Evolutionary conservation across 2,797 vertebrate species (phyloP).

Genomic region (Benthosema pterotum): DNA sequence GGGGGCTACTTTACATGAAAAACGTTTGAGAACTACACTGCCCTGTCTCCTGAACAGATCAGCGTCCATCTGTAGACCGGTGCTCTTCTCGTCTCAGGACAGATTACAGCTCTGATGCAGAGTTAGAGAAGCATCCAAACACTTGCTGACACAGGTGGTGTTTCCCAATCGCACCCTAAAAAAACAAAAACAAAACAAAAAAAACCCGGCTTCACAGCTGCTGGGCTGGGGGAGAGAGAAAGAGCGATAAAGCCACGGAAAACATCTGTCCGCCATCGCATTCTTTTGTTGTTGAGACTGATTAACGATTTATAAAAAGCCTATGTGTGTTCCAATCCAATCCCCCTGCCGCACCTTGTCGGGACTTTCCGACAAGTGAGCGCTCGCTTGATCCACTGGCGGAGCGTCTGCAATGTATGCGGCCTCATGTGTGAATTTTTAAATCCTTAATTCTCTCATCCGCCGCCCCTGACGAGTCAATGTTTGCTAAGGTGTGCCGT

Average conservation of each 20-base stretch:
- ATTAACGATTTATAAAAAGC: constrained; percentile 67
- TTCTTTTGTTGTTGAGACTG: constrained; percentile 58
- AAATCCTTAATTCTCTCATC: constrained; percentile 43
- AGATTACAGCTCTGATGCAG: background rate
- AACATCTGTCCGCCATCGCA: constrained; percentile 74
- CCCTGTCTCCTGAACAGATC: constrained; percentile 18
- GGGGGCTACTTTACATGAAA: too few relatives aligned
- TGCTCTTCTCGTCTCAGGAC: constrained; percentile 41
- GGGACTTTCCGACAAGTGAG: constrained; percentile 48
- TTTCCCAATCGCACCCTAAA: constrained; percentile 58
- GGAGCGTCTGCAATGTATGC: constrained; percentile 39
- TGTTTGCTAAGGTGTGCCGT: constrained; percentile 7
- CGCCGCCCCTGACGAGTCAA: constrained; percentile 1
- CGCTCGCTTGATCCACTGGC: constrained; percentile 13
- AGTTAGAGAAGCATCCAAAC: background rate
- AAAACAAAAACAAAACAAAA: too few relatives aligned
- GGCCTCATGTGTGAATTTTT: constrained; percentile 50
- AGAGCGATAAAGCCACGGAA: constrained; percentile 32
- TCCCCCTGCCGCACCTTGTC: constrained; percentile 60
- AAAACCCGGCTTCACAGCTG: constrained; percentile 62
- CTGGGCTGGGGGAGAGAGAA: constrained; percentile 26
- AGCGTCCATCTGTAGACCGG: constrained; percentile 40
- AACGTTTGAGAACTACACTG: too few relatives aligned
- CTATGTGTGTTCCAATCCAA: constrained; percentile 36
- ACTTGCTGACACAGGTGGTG: constrained; percentile 61